Base-by-base conservation (phyloP, 2,113 vertebrate genomes). In the Carettochelys insculpta region DNA sequence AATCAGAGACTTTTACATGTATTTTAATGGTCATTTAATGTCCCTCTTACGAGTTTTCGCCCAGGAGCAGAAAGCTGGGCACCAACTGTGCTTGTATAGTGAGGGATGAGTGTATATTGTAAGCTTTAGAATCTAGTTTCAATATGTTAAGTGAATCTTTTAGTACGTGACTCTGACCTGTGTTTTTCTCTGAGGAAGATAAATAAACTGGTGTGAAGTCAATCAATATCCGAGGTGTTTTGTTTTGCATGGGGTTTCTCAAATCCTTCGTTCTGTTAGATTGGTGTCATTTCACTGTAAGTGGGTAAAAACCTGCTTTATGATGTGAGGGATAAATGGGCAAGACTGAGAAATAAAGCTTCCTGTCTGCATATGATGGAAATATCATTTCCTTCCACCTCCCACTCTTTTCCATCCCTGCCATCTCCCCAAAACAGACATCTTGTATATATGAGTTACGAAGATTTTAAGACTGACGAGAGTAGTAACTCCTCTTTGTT, bases 211-310 rank as follows among this genome's bases (percentile, higher is more conserved):
- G 34, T 43, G 8, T 82, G 71, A 31, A 3, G 29, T 53, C 61
- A 22, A 38, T 20, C 52, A 53, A 6, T 56, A 83, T 77, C 88
- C 76, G 54, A 41, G 27, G 14, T 53, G 25, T n/a, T 12, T 38
- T n/a, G 38, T 43, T 45, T 68, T 43, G 14, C 3, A 78, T 73
- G 53, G 19, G 54, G 61, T 88, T 56, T 83, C 83, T 53, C 51
- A 11, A 38, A 47, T 78, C 80, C 1, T 0, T 58, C 77, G 1
- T 51, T 14, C 25, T 68, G 45, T 68, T 0, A 0, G 54, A 65
- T 22, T 41, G 75, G 45, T 17, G 16, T 61, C 0, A 0, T 79
- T 76, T 38, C 54, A 71, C 29, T 54, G 34, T 53, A 89, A 34
- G 20, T 75, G 47, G 11, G 9, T 51, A 1, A 2, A 68, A 53